Evolutionary conservation across 2,888 invertebrate genomes (phyloP), one percentile per base, ranked within the genome.

Genomic region (Coleophora flavipennella): DNA sequence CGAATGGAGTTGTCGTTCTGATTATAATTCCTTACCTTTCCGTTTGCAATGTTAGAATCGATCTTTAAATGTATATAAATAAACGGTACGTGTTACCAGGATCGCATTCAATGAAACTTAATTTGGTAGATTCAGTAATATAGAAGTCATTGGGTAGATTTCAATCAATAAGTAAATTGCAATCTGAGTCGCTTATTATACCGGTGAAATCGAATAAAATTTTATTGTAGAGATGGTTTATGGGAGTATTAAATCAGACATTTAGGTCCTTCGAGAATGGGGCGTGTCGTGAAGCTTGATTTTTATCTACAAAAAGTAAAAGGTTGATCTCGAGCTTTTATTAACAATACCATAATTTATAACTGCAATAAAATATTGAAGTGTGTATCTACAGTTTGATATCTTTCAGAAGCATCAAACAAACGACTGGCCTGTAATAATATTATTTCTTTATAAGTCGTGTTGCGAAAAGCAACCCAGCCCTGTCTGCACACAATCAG

Each of bases 271-370:
- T 20, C 20, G 6, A 4, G 20, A 20, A 20, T 6, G 20, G 20
- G 20, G 20, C 20, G 20, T 6, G 20, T 20, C 20, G 20, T 20
- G 20, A 20, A 20, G 20, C 20, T 6, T 20, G 38, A 46, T 14
- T 43, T 44, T 51, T 44, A 49, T 48, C 44, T 36, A 33, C 46
- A 55, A 44, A 58, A 56, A 65, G 59, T 56, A 57, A 62, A 57
- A 60, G 20, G 58, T 59, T 42, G 49, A 45, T 43, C 46, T 43
- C 35, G 28, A 37, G 34, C 38, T 44, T 41, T 48, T 48, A 46
- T 50, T 51, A 56, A 59, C 58, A 58, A 58, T 50, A 47, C 45
- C 38, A 51, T 58, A 55, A 60, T 66, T 65, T 62, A 59, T 59
- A 50, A 48, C 43, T 40, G 45, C 43, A 45, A 50, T 56, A 55